Evolutionary conservation across 2,888 invertebrate genomes (phyloP).

Genomic region (Cataglyphis albicans): DNA sequence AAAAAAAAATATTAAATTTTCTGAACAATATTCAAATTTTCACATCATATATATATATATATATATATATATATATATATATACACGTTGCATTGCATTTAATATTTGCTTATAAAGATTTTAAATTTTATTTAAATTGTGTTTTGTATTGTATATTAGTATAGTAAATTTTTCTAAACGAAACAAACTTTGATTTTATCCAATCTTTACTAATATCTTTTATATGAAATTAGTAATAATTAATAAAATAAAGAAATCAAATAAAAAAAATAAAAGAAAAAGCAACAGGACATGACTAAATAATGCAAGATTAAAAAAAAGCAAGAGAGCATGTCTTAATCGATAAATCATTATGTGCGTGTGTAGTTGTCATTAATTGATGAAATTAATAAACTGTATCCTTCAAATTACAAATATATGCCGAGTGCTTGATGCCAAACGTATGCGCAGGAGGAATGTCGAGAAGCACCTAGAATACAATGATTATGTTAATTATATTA

Average conservation of each 20-base stretch:
- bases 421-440: slow-evolving; percentile 96
- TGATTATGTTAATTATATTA: not conserved
- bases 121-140: not conserved
- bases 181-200: not conserved
- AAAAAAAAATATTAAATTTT: not conserved
- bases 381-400: slow-evolving; percentile 79
- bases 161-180: not conserved
- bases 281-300: not conserved
- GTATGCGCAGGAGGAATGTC: slow-evolving; percentile 90
- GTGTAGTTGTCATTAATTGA: not conserved
- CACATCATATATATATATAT: no score
- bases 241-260: slow-evolving; percentile 22
- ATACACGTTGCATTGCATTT: not conserved
- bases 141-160: not conserved
- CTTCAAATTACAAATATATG: slow-evolving; percentile 88
- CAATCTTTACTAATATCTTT: not conserved
- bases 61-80: not conserved
- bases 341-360: not conserved
- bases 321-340: slow-evolving; percentile 7
- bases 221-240: not conserved
- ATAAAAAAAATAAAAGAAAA: not conserved
- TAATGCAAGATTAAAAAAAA: not conserved
- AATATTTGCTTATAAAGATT: not conserved
- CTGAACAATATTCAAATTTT: slow-evolving; percentile 9
- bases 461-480: slow-evolving; percentile 87